Evolutionary conservation across 2,797 vertebrate species (phyloP).

Genomic region (Gadopsis bispinosus): DNA sequence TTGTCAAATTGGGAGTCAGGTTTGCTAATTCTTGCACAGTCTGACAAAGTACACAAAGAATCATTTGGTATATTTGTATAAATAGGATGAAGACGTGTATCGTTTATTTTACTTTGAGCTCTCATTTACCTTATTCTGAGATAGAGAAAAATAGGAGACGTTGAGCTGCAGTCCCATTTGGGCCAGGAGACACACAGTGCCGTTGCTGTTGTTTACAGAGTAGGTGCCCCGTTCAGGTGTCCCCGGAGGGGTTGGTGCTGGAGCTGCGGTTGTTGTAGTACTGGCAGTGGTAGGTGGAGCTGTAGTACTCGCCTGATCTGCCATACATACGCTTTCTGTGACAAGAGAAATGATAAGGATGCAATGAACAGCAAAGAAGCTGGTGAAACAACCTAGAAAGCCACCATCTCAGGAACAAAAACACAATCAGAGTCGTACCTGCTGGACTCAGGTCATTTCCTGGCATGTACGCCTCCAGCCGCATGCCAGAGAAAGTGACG

Average conservation of each 20-base stretch:
- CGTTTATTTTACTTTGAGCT: background rate
- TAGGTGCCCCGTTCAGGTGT: slow-evolving; percentile 82
- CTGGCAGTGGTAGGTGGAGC: slow-evolving; percentile 64
- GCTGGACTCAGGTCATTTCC: slow-evolving; percentile 84
- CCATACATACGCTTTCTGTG: slow-evolving; percentile 87
- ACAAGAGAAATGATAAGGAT: slow-evolving; percentile 8
- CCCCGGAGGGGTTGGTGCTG: slow-evolving; percentile 65
- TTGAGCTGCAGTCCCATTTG: slow-evolving; percentile 91
- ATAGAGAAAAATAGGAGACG: slow-evolving; percentile 83
- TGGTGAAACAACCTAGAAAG: background rate
- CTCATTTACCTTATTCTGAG: slow-evolving; percentile 81
- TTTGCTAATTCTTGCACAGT: slow-evolving; percentile 84
- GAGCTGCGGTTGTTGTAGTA: slow-evolving; percentile 54
- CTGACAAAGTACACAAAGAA: slow-evolving; percentile 50
- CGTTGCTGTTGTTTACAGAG: slow-evolving; percentile 78
- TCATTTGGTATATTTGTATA: background rate
- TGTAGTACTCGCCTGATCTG: slow-evolving; percentile 77
- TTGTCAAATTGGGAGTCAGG: slow-evolving; percentile 81
- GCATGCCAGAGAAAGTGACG: slow-evolving; percentile 83
- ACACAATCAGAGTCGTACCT: slow-evolving; percentile 76
- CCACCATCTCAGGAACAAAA: background rate
- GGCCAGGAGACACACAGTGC: slow-evolving; percentile 81
- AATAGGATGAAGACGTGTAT: background rate
- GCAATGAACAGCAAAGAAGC: background rate
- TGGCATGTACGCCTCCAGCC: slow-evolving; percentile 90